Percentiles rank a stretch among this genome's conserved stretches.
Evolutionary conservation across 2,797 vertebrate genomes (phyloP).

Genomic region (Neomorphus geoffroyi): DNA sequence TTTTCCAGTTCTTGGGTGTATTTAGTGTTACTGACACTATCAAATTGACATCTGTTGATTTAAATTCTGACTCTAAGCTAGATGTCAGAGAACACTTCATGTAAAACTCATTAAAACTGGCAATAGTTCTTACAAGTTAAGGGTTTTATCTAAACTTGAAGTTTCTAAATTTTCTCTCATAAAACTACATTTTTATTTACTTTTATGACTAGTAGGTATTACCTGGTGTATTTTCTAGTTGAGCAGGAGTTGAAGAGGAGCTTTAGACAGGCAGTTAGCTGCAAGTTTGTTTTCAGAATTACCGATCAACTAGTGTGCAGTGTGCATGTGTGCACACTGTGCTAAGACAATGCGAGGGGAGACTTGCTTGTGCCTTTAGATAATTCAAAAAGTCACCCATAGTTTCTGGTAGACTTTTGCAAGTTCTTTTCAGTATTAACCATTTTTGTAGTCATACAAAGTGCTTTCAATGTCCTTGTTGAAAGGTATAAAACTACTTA

Average conservation of each 20-base stretch:
- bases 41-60: not conserved
- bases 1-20: not conserved
- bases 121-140: not conserved
- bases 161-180: not conserved
- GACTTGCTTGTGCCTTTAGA: not conserved
- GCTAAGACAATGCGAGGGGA: not conserved
- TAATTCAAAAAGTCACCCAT: not conserved
- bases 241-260: not conserved
- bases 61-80: not conserved
- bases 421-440: not conserved
- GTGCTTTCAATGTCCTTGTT: not conserved
- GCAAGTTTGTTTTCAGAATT: not conserved
- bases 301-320: not conserved
- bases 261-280: not conserved
- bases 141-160: not conserved
- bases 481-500: not conserved
- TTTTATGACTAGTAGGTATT: not conserved
- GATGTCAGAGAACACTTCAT: not conserved
- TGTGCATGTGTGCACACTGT: rapidly evolving
- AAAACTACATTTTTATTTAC: not conserved
- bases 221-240: not conserved
- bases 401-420: not conserved
- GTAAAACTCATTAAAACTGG: not conserved
- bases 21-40: not conserved
- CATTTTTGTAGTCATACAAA: not conserved